Evolutionary conservation across 1,140 invertebrate species (phyloP), one percentile per base, ranked within the genome.

Genomic region (Steinernema khuongi): DNA sequence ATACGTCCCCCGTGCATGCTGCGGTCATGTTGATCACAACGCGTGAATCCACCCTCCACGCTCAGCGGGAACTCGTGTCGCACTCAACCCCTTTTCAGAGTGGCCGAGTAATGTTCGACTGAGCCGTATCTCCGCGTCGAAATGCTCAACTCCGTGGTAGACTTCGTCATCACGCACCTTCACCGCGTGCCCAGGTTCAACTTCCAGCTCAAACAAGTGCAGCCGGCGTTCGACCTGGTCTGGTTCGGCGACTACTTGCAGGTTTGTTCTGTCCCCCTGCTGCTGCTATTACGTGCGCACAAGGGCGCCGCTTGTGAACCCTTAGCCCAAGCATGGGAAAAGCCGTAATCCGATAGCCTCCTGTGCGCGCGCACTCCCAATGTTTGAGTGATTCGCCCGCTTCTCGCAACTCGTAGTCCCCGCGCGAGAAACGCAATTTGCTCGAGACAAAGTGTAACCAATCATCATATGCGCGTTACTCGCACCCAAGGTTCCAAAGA

Each of bases 401-500:
- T 60, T 22, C 19, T 22, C 50, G 50, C 50, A 22, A 22, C 50
- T 60, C 50, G 50, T 17, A 60, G 14, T 60, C 14, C 11, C 14
- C 50, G 50, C 36, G 36, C 11, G 50, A 60, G 50, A 60, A 60
- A 60, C 50, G 26, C 50, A 60, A 60, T 60, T 60, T 60, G 50
- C 26, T 22, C 22, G 4, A 60, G 2, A 60, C 26, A 60, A 60
- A 60, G 50, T 60, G 50, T 60, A 60, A 60, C 50, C 50, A 60
- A 60, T 60, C 50, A 60, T 60, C 50, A 17, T 60, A 41, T 41
- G 36, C 36, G 36, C 36, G 4, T n/a, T 60, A 60, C 50, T 17
- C 50, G 11, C 50, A 14, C 26, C 50, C 4, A 17, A 11, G 50
- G 22, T 60, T 60, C 50, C 14, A 60, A 60, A 14, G 11, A 26